Percentiles rank a stretch among this genome's conserved stretches.
Conservation (phyloP, 2,113 vertebrate genomes). For the Tragelaphus strepsiceros region DNA sequence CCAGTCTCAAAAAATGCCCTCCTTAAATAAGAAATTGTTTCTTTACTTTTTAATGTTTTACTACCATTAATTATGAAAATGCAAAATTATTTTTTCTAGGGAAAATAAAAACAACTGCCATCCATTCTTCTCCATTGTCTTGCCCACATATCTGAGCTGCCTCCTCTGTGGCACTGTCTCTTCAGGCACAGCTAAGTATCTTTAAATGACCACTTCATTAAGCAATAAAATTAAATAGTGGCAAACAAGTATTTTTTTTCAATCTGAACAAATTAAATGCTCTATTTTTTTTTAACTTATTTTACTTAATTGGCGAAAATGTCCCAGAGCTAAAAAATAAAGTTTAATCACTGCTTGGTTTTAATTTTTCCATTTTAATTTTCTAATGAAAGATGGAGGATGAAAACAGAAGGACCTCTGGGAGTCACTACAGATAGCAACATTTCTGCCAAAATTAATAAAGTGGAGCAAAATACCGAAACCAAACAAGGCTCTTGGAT, state of each 20-base stretch:
- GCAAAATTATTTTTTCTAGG: too few relatives aligned
- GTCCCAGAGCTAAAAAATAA: not conserved
- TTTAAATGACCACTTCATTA: not conserved
- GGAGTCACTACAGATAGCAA: not conserved
- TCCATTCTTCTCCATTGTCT: too few relatives aligned
- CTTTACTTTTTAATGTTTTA: too few relatives aligned
- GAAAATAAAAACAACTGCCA: too few relatives aligned
- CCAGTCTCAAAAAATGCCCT: too few relatives aligned
- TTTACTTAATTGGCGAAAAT: conserved; percentile 18
- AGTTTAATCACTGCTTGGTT: conserved; percentile 7
- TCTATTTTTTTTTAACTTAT: not conserved
- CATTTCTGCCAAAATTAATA: conserved; percentile 37
- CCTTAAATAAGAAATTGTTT: too few relatives aligned
- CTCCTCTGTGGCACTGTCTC: too few relatives aligned
- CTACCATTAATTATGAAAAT: too few relatives aligned
- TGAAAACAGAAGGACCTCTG: not conserved
- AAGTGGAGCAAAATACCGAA: not conserved
- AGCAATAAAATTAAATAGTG: not conserved
- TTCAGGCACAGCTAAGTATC: not conserved
- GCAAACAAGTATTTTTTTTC: not conserved
- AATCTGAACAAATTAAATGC: not conserved
- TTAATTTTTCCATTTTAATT: conserved; percentile 49
- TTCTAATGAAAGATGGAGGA: conserved; percentile 47
- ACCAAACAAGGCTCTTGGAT: not conserved
- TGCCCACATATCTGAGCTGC: too few relatives aligned